These are phyloP conservation scores for Hesperia comma DNA, from an alignment of 2,888 invertebrate species.

Conservation along the genomic window DNA sequence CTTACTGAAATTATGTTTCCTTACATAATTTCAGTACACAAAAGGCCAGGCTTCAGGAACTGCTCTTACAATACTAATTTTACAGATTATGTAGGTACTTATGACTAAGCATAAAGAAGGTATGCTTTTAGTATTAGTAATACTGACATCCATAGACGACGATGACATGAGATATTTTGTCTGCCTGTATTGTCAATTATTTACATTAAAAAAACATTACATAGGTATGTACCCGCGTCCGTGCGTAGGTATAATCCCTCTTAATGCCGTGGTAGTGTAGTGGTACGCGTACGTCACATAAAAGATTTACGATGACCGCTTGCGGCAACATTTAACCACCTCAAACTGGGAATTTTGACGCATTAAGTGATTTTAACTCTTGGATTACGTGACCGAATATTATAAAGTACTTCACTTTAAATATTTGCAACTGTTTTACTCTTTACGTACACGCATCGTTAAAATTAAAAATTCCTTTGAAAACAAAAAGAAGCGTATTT, in stretches of 20 bases:
- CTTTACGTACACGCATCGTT: not conserved
- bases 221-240: not conserved
- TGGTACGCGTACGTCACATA: not conserved
- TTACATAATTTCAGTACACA: too few species aligned
- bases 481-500: not conserved
- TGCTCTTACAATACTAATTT: too few species aligned
- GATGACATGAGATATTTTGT: too few species aligned
- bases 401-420: conserved; percentile 14
- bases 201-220: not conserved
- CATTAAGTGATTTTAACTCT: conserved; percentile 14
- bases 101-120: too few species aligned
- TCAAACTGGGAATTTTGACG: conserved; percentile 13
- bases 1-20: too few species aligned
- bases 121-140: not conserved
- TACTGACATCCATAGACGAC: too few species aligned
- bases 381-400: conserved; percentile 4
- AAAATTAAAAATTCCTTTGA: not conserved
- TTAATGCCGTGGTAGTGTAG: not conserved
- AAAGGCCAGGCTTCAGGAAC: too few species aligned
- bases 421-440: conserved; percentile 4
- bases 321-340: not conserved
- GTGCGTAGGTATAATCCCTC: not conserved
- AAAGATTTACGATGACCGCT: conserved; percentile 6
- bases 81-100: too few species aligned
- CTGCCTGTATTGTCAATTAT: too few species aligned